phyloP scores from a whole-genome alignment of 2,113 vertebrate genomes.

The Struthio camelus region DNA sequence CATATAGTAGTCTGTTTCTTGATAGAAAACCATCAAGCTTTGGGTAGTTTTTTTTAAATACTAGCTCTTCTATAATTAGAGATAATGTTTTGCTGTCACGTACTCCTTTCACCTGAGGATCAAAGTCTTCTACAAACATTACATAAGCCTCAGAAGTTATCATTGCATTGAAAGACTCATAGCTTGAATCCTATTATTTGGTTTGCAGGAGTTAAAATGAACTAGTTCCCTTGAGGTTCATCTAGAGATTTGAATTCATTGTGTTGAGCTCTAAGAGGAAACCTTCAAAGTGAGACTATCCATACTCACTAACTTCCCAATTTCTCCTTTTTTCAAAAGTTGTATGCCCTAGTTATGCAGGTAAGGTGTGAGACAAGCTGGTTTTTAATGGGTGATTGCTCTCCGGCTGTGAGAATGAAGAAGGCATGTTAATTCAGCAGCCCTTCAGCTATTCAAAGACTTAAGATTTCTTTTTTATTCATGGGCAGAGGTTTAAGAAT shows the following conservation, averaged over 20 bases:
- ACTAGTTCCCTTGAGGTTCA: neutral
- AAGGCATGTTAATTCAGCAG: neutral
- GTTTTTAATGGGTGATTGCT: neutral
- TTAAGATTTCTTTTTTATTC: neutral
- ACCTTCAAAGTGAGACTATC: neutral
- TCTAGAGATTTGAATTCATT: neutral
- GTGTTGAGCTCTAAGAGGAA: neutral
- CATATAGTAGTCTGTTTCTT: neutral
- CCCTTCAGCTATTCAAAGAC: neutral
- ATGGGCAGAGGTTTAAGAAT: neutral
- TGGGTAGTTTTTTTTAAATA: neutral
- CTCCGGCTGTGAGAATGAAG: neutral
- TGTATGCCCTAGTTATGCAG: neutral
- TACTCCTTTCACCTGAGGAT: neutral
- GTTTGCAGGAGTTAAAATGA: neutral
- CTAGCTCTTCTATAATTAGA: slow-evolving; percentile 19
- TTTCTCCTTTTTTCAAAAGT: neutral
- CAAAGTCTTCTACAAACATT: neutral
- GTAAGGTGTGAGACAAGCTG: neutral
- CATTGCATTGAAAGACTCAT: neutral
- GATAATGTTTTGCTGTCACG: neutral
- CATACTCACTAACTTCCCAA: neutral
- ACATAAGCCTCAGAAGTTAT: neutral
- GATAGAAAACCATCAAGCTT: neutral
- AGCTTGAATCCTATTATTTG: neutral